Evolutionary conservation across 2,888 invertebrate species (phyloP).

Genomic region (Lissonota sp.): DNA sequence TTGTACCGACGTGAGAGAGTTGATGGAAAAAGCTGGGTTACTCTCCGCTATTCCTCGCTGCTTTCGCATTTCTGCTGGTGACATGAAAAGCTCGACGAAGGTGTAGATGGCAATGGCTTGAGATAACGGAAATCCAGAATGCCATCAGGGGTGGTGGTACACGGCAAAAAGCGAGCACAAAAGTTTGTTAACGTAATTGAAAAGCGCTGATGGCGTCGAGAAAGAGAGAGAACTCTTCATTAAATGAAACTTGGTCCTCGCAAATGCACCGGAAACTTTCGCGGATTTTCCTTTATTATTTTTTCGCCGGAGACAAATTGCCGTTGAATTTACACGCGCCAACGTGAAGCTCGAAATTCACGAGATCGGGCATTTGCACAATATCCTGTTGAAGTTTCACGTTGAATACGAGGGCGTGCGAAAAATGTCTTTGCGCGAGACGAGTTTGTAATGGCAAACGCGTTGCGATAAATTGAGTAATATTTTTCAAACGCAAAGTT

Average conservation of each 20-base stretch:
- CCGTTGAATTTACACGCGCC: not conserved
- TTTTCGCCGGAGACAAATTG: not conserved
- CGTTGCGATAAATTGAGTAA: slow-evolving; percentile 44
- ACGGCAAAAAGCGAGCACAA: not conserved
- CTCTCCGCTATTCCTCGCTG: too few species aligned
- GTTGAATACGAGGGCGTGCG: not conserved
- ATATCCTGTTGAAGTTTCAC: slow-evolving; percentile 8
- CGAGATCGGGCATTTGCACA: too few species aligned
- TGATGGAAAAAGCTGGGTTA: too few species aligned
- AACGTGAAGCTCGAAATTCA: slow-evolving; percentile 5
- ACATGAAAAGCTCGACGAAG: too few species aligned
- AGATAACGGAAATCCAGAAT: too few species aligned
- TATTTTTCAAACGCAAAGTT: too few species aligned
- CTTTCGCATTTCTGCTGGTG: too few species aligned
- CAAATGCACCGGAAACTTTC: not conserved
- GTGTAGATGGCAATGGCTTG: too few species aligned
- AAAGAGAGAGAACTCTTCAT: not conserved
- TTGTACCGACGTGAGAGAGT: too few species aligned
- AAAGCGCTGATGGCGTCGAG: not conserved
- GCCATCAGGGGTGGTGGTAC: too few species aligned
- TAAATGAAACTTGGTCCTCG: not conserved
- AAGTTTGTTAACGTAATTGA: not conserved
- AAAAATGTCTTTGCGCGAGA: not conserved
- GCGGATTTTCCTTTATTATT: not conserved
- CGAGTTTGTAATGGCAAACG: slow-evolving; percentile 22